These are phyloP conservation scores for Gari tellinella DNA, from an alignment of 2,888 invertebrate genomes.

Conservation along the genomic window DNA sequence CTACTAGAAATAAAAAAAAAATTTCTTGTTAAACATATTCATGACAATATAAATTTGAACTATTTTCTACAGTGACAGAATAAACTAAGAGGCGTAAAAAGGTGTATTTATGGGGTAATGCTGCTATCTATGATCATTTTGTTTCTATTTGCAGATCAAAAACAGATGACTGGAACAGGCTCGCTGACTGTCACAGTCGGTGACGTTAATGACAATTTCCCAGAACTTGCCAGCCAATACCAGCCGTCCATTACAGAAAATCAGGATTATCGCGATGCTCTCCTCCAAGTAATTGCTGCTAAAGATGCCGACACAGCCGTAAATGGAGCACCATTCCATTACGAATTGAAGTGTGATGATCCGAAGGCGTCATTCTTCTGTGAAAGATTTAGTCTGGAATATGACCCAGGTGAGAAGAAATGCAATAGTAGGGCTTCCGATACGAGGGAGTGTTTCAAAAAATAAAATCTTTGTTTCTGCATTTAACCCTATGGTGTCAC, in stretches of 20 bases:
- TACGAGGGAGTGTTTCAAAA: too few relatives aligned
- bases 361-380: constrained; percentile 26
- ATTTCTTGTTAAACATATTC: too few relatives aligned
- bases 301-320: constrained; percentile 76
- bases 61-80: too few relatives aligned
- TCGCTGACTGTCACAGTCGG: constrained; percentile 96
- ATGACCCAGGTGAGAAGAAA: neutral
- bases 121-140: too few relatives aligned
- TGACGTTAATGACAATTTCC: constrained; percentile 99
- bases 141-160: constrained; percentile 67
- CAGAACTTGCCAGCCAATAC: constrained; percentile 90
- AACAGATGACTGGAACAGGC: constrained; percentile 90
- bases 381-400: constrained; percentile 11
- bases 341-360: constrained; percentile 62
- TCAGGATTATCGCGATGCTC: neutral
- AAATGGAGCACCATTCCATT: constrained; percentile 90
- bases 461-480: too few relatives aligned
- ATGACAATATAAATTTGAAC: too few relatives aligned
- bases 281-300: constrained; percentile 55
- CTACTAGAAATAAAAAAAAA: too few relatives aligned
- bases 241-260: constrained; percentile 55
- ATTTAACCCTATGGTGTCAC: too few relatives aligned
- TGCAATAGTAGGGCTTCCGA: too few relatives aligned
- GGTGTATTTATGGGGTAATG: too few relatives aligned
- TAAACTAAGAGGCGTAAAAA: too few relatives aligned